These are phyloP conservation scores for Laspeyria flexula DNA, from an alignment of 2,888 invertebrate genomes.

Conservation along the genomic window DNA sequence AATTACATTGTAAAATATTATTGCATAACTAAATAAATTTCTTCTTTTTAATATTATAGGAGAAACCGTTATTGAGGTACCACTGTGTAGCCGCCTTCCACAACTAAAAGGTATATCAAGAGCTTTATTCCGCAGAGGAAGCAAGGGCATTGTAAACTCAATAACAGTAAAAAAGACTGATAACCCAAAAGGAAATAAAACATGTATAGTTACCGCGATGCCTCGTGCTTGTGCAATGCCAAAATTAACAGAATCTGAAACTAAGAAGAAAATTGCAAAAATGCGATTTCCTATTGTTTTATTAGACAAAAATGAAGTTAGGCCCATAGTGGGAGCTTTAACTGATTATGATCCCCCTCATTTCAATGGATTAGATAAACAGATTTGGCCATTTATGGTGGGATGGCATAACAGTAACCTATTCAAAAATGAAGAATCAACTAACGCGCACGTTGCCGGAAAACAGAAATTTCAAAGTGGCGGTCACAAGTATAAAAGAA, in stretches of 20 bases:
- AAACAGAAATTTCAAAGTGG: background rate
- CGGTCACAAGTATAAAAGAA: background rate
- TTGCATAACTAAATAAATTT: background rate
- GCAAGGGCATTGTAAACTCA: constrained; percentile 17
- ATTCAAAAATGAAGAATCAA: background rate
- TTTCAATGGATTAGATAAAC: constrained; percentile 63
- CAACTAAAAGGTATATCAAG: constrained; percentile 55
- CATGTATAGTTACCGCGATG: constrained; percentile 49
- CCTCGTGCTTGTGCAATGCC: constrained; percentile 42
- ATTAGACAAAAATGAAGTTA: constrained; percentile 69
- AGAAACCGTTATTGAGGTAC: background rate
- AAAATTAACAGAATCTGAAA: constrained; percentile 63
- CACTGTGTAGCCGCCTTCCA: constrained; percentile 4
- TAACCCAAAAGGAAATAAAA: constrained; percentile 39
- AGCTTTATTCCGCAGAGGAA: constrained; percentile 51
- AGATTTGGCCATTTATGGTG: constrained; percentile 76
- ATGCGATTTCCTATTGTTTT: constrained; percentile 67
- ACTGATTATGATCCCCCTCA: constrained; percentile 56
- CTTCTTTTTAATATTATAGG: background rate
- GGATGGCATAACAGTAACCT: constrained; percentile 51
- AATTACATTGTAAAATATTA: too few species aligned
- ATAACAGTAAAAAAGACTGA: constrained; percentile 25
- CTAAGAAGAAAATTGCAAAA: constrained; percentile 59
- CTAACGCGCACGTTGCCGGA: background rate
- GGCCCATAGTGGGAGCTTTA: constrained; percentile 51